Percentiles rank a stretch among this genome's conserved stretches.
Conservation (phyloP, 2,888 invertebrate genomes). For the Hyles lineata region DNA sequence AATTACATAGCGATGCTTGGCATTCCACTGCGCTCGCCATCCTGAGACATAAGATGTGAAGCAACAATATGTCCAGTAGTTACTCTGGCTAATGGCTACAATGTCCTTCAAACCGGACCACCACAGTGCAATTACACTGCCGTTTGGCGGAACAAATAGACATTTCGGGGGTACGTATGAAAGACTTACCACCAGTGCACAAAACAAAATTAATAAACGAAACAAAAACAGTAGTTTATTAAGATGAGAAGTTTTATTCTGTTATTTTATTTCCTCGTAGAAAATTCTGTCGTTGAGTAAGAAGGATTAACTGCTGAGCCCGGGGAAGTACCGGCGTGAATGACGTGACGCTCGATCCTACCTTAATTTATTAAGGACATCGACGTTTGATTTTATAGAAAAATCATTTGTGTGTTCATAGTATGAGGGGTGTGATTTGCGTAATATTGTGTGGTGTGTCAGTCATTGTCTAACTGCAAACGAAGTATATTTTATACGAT, state of each 20-base stretch:
- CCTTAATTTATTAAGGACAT: slow-evolving; percentile 29
- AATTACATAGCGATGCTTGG: too few species aligned
- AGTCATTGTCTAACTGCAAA: neutral
- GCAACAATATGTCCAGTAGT: too few species aligned
- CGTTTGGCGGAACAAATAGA: too few species aligned
- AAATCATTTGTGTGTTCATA: neutral
- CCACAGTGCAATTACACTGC: too few species aligned
- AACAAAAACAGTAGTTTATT: neutral
- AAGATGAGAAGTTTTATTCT: neutral
- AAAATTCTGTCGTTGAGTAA: slow-evolving; percentile 35
- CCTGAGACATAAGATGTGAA: too few species aligned
- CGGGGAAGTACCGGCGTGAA: slow-evolving; percentile 42
- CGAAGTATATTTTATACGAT: neutral
- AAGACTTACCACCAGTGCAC: neutral
- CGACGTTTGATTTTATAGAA: neutral
- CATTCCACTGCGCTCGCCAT: too few species aligned
- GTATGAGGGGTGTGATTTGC: neutral
- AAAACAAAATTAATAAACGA: neutral
- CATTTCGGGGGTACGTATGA: too few species aligned
- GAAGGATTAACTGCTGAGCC: slow-evolving; percentile 41
- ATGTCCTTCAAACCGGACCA: too few species aligned
- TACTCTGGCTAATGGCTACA: too few species aligned
- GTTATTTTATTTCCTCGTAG: neutral
- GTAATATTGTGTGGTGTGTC: neutral
- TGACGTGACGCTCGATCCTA: slow-evolving; percentile 38